Base-by-base conservation (phyloP, 1,140 invertebrate species). In the Aricia agestis region DNA sequence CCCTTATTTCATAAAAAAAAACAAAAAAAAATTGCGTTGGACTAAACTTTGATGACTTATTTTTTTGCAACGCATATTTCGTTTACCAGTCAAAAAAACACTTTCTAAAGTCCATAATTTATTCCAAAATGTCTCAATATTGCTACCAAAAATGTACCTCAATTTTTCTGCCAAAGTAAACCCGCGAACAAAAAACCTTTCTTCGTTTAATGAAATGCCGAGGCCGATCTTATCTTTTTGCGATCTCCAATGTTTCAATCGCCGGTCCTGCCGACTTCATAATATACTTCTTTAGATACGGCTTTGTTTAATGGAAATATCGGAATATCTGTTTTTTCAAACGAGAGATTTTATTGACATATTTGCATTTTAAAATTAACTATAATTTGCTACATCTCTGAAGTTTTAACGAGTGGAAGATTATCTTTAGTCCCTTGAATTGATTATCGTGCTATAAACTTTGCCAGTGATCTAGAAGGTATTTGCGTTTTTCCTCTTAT, bases 241-340 rank as follows among this genome's bases (percentile, higher is more conserved):
- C n/a, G 18, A 59, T 59, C n/a, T 59, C 58, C 58, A 25, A 63
- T 63, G 59, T 63, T 63, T 63, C 59, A 63, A 31, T 63, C 59
- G 59, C 18, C 7, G 6, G 18, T 10, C 59, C 18, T 19, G 13
- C 45, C 45, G 45, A 36, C 36, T 59, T 59, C 15, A 59, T 17
- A 59, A 59, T 17, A 17, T 17, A 59, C 59, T 63, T 63, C 59
- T 63, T 63, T 63, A n/a, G 59, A 25, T 19, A 25, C 59, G 19
- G 59, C 59, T 19, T 19, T 52, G 45, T 52, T 7, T 63, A 63
- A 63, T 63, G 59, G 18, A 63, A 63, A 63, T 19, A 19, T 19
- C 59, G 59, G 59, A 25, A 25, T 52, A 13, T 52, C 45, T 52
- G 11, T 15, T 52, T 36, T 36, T 36, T 9, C 0, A 36, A 36